A percentile compares a stretch with the other conserved stretches of the same genome.
These are phyloP conservation scores for Mastomys coucha DNA, from an alignment of 2,113 vertebrate genomes.

Conservation along the genomic window DNA sequence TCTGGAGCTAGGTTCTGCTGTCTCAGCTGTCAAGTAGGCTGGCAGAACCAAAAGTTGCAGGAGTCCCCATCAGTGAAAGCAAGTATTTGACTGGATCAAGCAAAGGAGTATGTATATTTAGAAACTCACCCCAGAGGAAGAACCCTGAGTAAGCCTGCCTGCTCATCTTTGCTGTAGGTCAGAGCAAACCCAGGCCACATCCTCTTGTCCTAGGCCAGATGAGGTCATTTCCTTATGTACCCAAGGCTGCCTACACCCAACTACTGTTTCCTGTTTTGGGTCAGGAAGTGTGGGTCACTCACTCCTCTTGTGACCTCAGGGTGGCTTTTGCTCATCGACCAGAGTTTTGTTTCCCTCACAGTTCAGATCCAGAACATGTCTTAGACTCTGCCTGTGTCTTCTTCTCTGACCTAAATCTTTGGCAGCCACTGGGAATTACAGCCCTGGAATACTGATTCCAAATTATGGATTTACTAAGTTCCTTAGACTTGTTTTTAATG, in stretches of 20 bases:
- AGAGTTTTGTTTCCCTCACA: not conserved
- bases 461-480: not conserved
- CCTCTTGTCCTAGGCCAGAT: conserved; percentile 59
- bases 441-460: not conserved
- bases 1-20: not conserved
- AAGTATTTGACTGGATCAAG: conserved; percentile 36
- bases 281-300: conserved; percentile 44
- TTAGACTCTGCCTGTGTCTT: not conserved
- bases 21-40: not conserved
- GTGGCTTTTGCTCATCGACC: not conserved
- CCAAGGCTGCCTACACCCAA: conserved; percentile 74
- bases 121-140: conserved; percentile 40
- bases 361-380: not conserved
- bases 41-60: not conserved
- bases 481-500: not conserved
- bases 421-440: not conserved
- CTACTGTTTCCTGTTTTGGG: conserved; percentile 63
- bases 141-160: conserved; percentile 22
- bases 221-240: conserved; percentile 77
- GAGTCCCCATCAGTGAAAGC: not conserved
- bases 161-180: conserved; percentile 76
- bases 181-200: conserved; percentile 62
- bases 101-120: conserved; percentile 43
- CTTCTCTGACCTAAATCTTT: not conserved
- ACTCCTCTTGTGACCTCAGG: not conserved